Conservation (phyloP, 2,797 vertebrate species). For the Leptodactylus fallax region DNA sequence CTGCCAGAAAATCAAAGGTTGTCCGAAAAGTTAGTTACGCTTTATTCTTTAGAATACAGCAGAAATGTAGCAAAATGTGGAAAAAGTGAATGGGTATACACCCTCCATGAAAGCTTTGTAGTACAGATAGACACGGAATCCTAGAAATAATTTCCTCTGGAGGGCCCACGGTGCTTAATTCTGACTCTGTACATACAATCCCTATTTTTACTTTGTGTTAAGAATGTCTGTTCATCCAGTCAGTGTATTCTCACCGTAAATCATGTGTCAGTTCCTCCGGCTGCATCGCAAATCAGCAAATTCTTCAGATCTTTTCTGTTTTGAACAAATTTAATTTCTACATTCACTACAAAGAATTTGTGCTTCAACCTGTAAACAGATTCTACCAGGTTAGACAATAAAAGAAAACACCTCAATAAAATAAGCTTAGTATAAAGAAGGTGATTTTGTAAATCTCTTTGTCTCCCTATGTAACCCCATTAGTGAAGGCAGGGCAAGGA, state of each 20-base stretch:
- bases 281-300: background rate
- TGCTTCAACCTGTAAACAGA: background rate
- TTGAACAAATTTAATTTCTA: background rate
- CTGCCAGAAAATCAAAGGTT: too few relatives aligned
- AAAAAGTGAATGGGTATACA: too few relatives aligned
- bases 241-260: slow-evolving; percentile 12
- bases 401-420: background rate
- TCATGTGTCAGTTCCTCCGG: background rate
- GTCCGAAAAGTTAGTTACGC: too few relatives aligned
- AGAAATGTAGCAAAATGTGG: too few relatives aligned
- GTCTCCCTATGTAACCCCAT: background rate
- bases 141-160: too few relatives aligned
- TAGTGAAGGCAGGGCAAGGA: background rate
- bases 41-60: too few relatives aligned
- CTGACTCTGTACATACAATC: background rate
- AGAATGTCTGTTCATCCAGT: slow-evolving; percentile 13
- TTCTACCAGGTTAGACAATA: background rate
- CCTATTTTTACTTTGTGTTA: background rate
- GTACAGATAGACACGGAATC: too few relatives aligned
- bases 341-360: background rate
- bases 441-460: slow-evolving; percentile 6
- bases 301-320: slow-evolving; percentile 7
- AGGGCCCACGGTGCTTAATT: background rate
- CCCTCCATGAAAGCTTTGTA: too few relatives aligned
- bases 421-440: background rate